Evolutionary conservation across 2,888 invertebrate species (phyloP), one percentile per base, ranked within the genome.

Genomic region (Ommatoiulus sabulosus): DNA sequence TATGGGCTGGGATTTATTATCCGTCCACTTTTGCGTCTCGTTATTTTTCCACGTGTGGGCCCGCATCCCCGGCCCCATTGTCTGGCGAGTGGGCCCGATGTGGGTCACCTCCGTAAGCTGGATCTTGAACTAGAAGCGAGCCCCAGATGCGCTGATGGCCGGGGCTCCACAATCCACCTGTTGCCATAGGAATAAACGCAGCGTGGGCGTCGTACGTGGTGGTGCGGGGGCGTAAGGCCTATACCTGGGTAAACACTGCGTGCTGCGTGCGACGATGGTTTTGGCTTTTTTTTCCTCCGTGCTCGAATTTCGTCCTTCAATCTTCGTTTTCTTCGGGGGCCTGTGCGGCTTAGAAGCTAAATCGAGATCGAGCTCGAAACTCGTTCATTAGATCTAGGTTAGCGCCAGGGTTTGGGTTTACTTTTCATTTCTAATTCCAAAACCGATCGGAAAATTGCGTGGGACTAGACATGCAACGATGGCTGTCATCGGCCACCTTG

Each of bases 41-140:
- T n/a, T 20, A 72, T 20, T 72, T 52, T 1, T 24, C 24, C 24
- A n/a, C 57, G 57, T 63, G 57, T 63, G 57, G 57, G 72, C 72
- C 24, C 20, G 8, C 7, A 7, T 24, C 72, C 52, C 72, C 24
- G 24, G 20, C n/a, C 5, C 24, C 20, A 24, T 72, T 63, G 63
- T 63, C 17, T 63, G 5, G n/a, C n/a, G n/a, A 63, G n/a, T n/a
- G n/a, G 63, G 63, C 63, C 24, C 72, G 4, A 72, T 72, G 20
- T 72, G 72, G 72, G 72, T 72, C 72, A 72, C 72, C n/a, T n/a
- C n/a, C 24, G 72, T 24, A 72, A 72, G 72, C 72, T 72, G 72
- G 72, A 72, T 72, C 72, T 72, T 72, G 72, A 72, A 72, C 72
- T 72, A 72, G 72, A 24, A 72, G 72, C 72, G 72, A 72, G 72